Evolutionary conservation across 2,888 invertebrate genomes (phyloP).

Genomic region (Autographa pulchrina): DNA sequence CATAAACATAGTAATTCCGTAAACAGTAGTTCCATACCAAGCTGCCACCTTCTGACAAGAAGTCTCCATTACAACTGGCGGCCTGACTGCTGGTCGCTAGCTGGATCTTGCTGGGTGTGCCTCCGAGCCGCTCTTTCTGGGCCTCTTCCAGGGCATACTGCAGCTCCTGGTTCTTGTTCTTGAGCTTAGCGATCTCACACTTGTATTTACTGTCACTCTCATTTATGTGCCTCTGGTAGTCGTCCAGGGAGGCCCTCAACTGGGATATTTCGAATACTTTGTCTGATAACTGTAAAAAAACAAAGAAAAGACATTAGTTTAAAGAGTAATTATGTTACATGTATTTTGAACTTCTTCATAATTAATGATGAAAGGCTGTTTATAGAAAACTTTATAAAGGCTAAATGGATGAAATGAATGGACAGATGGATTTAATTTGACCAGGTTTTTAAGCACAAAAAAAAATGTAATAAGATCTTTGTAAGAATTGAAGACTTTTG

Average conservation of each 20-base stretch:
- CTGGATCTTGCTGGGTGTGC: slow-evolving; percentile 75
- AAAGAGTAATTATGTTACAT: too few relatives aligned
- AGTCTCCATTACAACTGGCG: slow-evolving; percentile 86
- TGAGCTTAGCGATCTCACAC: slow-evolving; percentile 89
- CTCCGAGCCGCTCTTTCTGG: slow-evolving; percentile 82
- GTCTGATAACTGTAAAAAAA: slow-evolving; percentile 94
- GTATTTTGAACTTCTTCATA: too few relatives aligned
- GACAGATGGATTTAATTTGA: too few relatives aligned
- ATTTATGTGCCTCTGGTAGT: slow-evolving; percentile 91
- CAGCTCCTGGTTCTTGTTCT: slow-evolving; percentile 88
- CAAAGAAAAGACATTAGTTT: too few relatives aligned
- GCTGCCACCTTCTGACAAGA: slow-evolving; percentile 89
- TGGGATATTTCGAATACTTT: slow-evolving; percentile 93
- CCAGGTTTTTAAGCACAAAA: too few relatives aligned
- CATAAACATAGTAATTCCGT: background rate
- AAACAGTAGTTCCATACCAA: slow-evolving; percentile 84
- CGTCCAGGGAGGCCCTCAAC: slow-evolving; percentile 91
- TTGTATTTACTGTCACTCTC: slow-evolving; percentile 90
- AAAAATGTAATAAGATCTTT: too few relatives aligned
- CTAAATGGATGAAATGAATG: too few relatives aligned
- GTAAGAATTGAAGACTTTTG: too few relatives aligned
- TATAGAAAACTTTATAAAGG: too few relatives aligned
- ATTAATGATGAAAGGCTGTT: too few relatives aligned
- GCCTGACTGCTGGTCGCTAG: slow-evolving; percentile 82
- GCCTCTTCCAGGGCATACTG: slow-evolving; percentile 81